These are phyloP conservation scores for Helleia helle DNA, from an alignment of 2,888 invertebrate genomes.

Conservation along the genomic window DNA sequence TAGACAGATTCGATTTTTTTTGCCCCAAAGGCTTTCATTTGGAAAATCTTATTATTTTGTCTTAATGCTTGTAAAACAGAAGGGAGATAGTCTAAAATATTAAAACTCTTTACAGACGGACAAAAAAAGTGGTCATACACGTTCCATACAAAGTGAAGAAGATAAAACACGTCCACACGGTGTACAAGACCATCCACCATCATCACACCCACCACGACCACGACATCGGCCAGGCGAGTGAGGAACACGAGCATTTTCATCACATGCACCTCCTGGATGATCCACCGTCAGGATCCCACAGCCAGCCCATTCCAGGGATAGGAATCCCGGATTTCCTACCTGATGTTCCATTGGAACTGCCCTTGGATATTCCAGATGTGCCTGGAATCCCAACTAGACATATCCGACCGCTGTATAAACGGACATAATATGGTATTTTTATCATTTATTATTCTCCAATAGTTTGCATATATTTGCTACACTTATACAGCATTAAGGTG, in stretches of 20 bases:
- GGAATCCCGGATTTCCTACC: slow-evolving; percentile 60
- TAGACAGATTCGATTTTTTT: too few relatives aligned
- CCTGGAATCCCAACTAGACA: slow-evolving; percentile 34
- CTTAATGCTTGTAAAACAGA: too few relatives aligned
- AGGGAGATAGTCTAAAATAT: too few relatives aligned
- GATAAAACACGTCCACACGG: slow-evolving; percentile 80
- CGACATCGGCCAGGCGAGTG: slow-evolving; percentile 36
- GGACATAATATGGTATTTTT: slow-evolving; percentile 18
- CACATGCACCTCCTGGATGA: slow-evolving; percentile 61
- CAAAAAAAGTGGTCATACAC: slow-evolving; percentile 79
- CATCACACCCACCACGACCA: slow-evolving; percentile 56
- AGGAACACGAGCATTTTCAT: slow-evolving; percentile 68
- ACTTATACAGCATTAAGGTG: too few relatives aligned
- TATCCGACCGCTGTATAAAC: slow-evolving; percentile 42
- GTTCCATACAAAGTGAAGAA: slow-evolving; percentile 80
- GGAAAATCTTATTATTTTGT: too few relatives aligned
- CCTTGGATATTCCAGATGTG: slow-evolving; percentile 35
- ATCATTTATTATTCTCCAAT: too few relatives aligned
- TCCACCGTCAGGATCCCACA: slow-evolving; percentile 39
- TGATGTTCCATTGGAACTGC: slow-evolving; percentile 41
- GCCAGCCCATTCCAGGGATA: slow-evolving; percentile 45
- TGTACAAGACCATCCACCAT: slow-evolving; percentile 79
- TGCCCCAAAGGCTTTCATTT: too few relatives aligned
- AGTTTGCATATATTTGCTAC: too few relatives aligned
- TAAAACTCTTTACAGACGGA: slow-evolving; percentile 58